phyloP scores from a whole-genome alignment of 2,113 vertebrate genomes.

The Isichthys henryi region DNA sequence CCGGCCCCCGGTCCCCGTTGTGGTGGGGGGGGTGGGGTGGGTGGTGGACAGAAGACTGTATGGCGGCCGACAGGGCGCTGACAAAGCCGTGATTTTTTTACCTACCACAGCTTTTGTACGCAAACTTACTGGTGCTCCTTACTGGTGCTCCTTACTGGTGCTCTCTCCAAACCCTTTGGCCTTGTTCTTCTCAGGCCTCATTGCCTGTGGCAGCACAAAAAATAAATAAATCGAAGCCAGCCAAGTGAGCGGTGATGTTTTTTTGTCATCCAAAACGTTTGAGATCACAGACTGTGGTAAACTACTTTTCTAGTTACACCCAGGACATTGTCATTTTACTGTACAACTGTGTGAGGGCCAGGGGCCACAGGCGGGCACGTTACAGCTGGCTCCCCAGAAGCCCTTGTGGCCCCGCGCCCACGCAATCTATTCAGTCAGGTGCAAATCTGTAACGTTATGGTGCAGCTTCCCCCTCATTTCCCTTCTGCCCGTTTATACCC shows the following conservation, averaged over 20 bases:
- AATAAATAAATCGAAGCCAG: slow-evolving; percentile 24
- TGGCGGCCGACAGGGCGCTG: not conserved
- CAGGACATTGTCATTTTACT: slow-evolving; percentile 50
- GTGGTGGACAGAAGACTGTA: not conserved
- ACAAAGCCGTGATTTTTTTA: slow-evolving; percentile 25
- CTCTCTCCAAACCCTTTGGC: slow-evolving; percentile 49
- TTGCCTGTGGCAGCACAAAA: slow-evolving; percentile 39
- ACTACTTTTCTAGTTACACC: slow-evolving; percentile 37
- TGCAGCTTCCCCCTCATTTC: slow-evolving; percentile 30
- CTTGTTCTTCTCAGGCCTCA: slow-evolving; percentile 42
- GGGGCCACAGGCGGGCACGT: not conserved
- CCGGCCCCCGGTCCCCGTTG: not conserved
- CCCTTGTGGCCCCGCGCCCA: slow-evolving; percentile 15
- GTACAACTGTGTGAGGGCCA: slow-evolving; percentile 36
- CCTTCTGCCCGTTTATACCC: slow-evolving; percentile 17
- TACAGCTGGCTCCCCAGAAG: slow-evolving; percentile 10
- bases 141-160: slow-evolving; percentile 46
- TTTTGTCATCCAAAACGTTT: slow-evolving; percentile 49
- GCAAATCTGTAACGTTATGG: slow-evolving; percentile 28
- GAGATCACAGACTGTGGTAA: slow-evolving; percentile 48
- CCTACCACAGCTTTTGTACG: slow-evolving; percentile 38
- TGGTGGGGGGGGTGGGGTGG: no score
- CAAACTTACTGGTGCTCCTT: slow-evolving; percentile 57
- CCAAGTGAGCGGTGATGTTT: slow-evolving; percentile 46
- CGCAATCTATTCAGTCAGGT: slow-evolving; percentile 34